Percentiles rank a stretch among this genome's conserved stretches.
phyloP scores from a whole-genome alignment of 2,888 invertebrate genomes.

The Drosophila recens region DNA sequence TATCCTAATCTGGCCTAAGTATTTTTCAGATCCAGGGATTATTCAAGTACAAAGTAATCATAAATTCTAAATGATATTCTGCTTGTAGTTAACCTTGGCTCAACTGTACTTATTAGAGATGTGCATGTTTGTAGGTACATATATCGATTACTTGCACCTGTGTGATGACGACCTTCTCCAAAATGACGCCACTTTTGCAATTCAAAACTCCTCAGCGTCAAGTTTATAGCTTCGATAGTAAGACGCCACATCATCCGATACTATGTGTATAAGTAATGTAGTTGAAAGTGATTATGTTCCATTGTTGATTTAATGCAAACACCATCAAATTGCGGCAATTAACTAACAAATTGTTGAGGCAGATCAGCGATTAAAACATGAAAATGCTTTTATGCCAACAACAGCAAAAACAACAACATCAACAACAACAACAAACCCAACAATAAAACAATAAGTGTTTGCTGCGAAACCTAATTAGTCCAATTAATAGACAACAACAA shows the following conservation, averaged over 20 bases:
- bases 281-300: too few relatives aligned
- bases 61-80: neutral
- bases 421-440: constrained; percentile 5
- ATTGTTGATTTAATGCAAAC: constrained; percentile 22
- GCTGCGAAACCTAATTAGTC: constrained; percentile 36
- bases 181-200: constrained; percentile 22
- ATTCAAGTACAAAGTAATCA: too few relatives aligned
- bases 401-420: too few relatives aligned
- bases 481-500: constrained; percentile 29
- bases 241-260: constrained; percentile 2
- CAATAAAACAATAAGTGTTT: constrained; percentile 32
- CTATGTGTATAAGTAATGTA: neutral
- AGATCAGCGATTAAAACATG: constrained; percentile 75
- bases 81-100: constrained; percentile 16
- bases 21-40: too few relatives aligned
- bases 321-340: constrained; percentile 67
- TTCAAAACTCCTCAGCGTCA: neutral
- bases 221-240: neutral
- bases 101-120: constrained; percentile 16
- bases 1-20: too few relatives aligned
- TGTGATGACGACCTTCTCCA: constrained; percentile 36
- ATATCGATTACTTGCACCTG: constrained; percentile 33
- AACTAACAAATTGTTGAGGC: constrained; percentile 74
- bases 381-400: constrained; percentile 66
- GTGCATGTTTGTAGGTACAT: constrained; percentile 16